These are phyloP conservation scores for Orthosia gothica DNA, from an alignment of 2,888 invertebrate genomes.

Conservation along the genomic window DNA sequence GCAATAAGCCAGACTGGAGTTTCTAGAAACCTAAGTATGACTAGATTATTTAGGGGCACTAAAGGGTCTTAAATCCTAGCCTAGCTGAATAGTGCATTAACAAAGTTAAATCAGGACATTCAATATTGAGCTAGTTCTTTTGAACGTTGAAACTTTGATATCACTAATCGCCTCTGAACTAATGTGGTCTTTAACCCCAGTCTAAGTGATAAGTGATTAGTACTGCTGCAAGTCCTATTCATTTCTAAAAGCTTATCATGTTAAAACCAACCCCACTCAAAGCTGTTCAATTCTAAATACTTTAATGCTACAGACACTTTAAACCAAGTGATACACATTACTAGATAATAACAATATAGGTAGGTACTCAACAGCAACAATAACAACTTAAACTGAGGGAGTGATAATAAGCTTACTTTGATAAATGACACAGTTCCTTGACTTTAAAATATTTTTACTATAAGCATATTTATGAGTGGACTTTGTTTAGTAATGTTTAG, in stretches of 20 bases:
- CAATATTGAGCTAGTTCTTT: conserved; percentile 17
- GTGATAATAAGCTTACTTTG: conserved; percentile 37
- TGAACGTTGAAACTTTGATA: conserved; percentile 9
- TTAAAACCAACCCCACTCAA: conserved; percentile 9
- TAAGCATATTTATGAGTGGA: conserved; percentile 5
- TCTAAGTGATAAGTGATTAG: conserved; percentile 23
- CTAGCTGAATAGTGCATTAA: conserved; percentile 17
- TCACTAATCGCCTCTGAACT: conserved; percentile 28
- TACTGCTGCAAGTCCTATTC: conserved; percentile 21
- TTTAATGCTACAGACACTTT: conserved; percentile 10
- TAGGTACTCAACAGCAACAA: conserved; percentile 22
- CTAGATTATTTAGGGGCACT: conserved; percentile 18
- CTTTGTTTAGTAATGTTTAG: conserved; percentile 16
- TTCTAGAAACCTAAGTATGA: conserved; percentile 25
- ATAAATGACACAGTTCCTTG: conserved; percentile 41
- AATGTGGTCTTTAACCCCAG: conserved; percentile 32
- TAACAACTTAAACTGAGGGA: conserved; percentile 42
- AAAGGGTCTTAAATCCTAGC: conserved; percentile 11
- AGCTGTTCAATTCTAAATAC: conserved; percentile 20
- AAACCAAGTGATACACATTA: conserved; percentile 13
- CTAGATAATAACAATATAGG: conserved; percentile 20
- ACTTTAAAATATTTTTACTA: conserved; percentile 19
- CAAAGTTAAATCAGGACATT: conserved; percentile 13
- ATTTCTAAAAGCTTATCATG: conserved; percentile 9
- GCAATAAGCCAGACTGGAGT: conserved; percentile 40